These are phyloP conservation scores for Camponotus vicinus DNA, from an alignment of 1,140 invertebrate species.

Conservation along the genomic window DNA sequence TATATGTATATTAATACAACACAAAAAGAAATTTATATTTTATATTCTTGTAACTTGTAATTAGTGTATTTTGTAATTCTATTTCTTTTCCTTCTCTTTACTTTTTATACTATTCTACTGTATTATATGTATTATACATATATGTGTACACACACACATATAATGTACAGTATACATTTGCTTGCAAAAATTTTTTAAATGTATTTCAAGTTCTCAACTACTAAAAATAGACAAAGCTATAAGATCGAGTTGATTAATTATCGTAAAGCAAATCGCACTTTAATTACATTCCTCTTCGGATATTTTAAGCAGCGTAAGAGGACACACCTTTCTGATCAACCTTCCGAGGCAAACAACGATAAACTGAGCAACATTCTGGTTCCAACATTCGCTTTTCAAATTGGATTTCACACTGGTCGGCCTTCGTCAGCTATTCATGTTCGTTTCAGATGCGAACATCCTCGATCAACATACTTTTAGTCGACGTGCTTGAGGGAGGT, in stretches of 20 bases:
- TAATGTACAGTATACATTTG: neutral
- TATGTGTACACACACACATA: neutral
- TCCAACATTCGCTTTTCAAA: slow-evolving; percentile 81
- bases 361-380: slow-evolving; percentile 73
- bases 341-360: slow-evolving; percentile 78
- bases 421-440: slow-evolving; percentile 55
- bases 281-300: slow-evolving; percentile 32
- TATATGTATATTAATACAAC: neutral
- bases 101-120: neutral
- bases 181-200: neutral
- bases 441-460: slow-evolving; percentile 55
- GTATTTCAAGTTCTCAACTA: neutral
- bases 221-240: neutral
- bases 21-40: neutral
- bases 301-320: slow-evolving; percentile 50
- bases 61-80: neutral
- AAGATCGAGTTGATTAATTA: slow-evolving; percentile 9
- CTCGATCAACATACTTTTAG: slow-evolving; percentile 40
- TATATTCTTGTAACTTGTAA: neutral
- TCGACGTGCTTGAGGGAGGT: slow-evolving; percentile 41
- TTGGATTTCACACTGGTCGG: slow-evolving; percentile 71
- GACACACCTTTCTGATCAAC: slow-evolving; percentile 65
- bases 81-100: neutral
- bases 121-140: neutral
- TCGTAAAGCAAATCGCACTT: neutral